Evolutionary conservation across 2,113 vertebrate genomes (phyloP).

Genomic region (Bufo bufo): DNA sequence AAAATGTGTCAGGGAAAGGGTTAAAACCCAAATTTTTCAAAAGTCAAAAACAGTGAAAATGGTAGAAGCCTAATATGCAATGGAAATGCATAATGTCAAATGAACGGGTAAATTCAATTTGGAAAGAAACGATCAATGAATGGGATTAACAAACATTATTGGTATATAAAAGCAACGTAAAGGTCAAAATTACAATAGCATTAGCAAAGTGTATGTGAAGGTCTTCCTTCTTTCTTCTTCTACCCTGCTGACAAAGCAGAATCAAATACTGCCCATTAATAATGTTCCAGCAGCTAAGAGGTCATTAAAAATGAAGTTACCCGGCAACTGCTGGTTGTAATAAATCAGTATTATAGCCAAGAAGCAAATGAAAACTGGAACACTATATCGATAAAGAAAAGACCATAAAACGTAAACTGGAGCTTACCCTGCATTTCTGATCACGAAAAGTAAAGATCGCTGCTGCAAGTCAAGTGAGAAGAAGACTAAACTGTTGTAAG

Average conservation of each 20-base stretch:
- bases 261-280: conserved; percentile 3
- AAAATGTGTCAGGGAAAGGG: not conserved
- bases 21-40: not conserved
- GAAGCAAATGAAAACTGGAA: conserved; percentile 28
- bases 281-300: conserved; percentile 1
- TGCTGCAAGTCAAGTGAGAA: not conserved
- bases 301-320: conserved; percentile 45
- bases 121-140: not conserved
- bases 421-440: not conserved
- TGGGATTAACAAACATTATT: not conserved
- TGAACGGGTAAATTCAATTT: not conserved
- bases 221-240: not conserved
- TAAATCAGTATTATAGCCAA: conserved; percentile 35
- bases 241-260: conserved; percentile 26
- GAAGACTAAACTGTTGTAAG: not conserved
- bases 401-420: conserved; percentile 10
- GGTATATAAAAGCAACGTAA: conserved; percentile 4
- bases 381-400: conserved; percentile 23
- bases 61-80: not conserved
- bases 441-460: not conserved
- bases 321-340: not conserved
- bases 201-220: conserved; percentile 5
- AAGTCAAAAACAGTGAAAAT: not conserved
- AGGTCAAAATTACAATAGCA: conserved; percentile 45
- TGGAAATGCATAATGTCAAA: not conserved